phyloP scores from a whole-genome alignment of 2,113 vertebrate genomes.

The Gambusia holbrooki region DNA sequence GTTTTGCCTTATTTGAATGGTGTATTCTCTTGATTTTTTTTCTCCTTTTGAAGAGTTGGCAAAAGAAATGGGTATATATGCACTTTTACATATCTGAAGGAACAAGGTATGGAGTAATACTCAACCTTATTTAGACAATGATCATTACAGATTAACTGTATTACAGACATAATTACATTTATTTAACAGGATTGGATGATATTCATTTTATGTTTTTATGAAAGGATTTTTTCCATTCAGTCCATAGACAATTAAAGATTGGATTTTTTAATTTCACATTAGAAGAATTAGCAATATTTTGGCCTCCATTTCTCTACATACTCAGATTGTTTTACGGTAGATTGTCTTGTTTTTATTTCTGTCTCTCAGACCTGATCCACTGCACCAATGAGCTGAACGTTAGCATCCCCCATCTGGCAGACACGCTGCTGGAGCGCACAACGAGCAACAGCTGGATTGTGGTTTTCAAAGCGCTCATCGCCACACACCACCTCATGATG shows the following conservation, averaged over 20 bases:
- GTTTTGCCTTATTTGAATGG: too few relatives aligned
- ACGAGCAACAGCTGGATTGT: slow-evolving; percentile 96
- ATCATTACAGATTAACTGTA: not conserved
- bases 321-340: not conserved
- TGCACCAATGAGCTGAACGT: slow-evolving; percentile 96
- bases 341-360: slow-evolving; percentile 1
- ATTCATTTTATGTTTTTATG: not conserved
- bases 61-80: not conserved
- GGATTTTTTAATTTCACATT: not conserved
- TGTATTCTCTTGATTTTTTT: not conserved
- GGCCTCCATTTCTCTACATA: not conserved
- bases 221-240: not conserved
- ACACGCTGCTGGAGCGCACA: slow-evolving; percentile 89
- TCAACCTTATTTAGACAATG: not conserved
- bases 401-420: slow-evolving; percentile 90
- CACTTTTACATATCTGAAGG: not conserved
- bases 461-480: slow-evolving; percentile 97
- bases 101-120: not conserved
- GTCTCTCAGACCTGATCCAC: slow-evolving; percentile 87
- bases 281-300: not conserved
- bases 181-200: not conserved
- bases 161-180: not conserved
- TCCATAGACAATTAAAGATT: not conserved
- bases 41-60: not conserved
- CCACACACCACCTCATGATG: slow-evolving; percentile 97